Percentiles rank a stretch among this genome's conserved stretches.
These are phyloP conservation scores for Aphodius sticticus DNA, from an alignment of 2,888 invertebrate species.

Conservation along the genomic window DNA sequence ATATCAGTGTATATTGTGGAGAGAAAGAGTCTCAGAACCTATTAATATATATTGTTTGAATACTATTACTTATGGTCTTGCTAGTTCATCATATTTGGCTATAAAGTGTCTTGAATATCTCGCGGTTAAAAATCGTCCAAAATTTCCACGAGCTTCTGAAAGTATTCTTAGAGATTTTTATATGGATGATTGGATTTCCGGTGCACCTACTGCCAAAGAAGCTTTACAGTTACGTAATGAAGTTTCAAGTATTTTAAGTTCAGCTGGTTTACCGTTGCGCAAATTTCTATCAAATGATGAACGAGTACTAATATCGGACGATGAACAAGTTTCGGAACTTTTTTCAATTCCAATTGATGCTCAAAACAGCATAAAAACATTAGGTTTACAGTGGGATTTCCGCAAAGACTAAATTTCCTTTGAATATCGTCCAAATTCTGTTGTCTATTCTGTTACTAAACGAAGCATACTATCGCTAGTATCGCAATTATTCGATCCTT, in stretches of 20 bases:
- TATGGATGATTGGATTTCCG: too few relatives aligned
- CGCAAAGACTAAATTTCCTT: neutral
- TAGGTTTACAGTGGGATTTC: constrained; percentile 10
- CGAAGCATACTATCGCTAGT: constrained; percentile 11
- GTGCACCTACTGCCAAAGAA: too few relatives aligned
- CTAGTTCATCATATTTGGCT: neutral
- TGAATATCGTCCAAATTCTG: neutral
- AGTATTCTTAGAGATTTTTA: too few relatives aligned
- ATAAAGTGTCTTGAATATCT: neutral
- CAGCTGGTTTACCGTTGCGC: too few relatives aligned
- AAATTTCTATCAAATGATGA: too few relatives aligned
- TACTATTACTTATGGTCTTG: constrained; percentile 10
- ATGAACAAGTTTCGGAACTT: neutral
- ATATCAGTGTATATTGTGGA: neutral
- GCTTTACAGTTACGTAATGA: too few relatives aligned
- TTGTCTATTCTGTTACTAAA: neutral
- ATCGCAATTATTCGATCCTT: constrained; percentile 20
- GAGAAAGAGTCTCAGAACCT: neutral
- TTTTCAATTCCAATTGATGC: neutral
- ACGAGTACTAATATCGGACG: too few relatives aligned
- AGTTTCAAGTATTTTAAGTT: too few relatives aligned
- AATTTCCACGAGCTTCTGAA: too few relatives aligned
- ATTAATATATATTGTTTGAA: neutral
- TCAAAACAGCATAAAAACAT: neutral
- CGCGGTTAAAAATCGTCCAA: too few relatives aligned